A percentile compares a stretch with the other conserved stretches of the same genome.
phyloP scores from a whole-genome alignment of 1,140 invertebrate species.

The Temnothorax nylanderi region DNA sequence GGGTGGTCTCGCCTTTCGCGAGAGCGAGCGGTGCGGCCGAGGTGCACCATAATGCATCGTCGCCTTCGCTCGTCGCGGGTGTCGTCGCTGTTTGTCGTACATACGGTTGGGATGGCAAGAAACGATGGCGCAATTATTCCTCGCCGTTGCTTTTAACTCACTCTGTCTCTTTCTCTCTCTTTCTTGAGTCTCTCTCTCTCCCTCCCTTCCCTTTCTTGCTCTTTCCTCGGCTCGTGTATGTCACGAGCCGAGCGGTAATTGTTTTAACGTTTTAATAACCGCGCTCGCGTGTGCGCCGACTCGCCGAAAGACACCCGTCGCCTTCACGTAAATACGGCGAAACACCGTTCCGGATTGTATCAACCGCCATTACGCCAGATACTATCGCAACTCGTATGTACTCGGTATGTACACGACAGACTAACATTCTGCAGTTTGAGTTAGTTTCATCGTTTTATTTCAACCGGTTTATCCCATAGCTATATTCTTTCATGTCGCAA shows the following conservation, averaged over 20 bases:
- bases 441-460: slow-evolving; percentile 13
- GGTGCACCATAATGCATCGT: slow-evolving; percentile 20
- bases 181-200: neutral
- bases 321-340: slow-evolving; percentile 25
- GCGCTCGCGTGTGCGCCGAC: slow-evolving; percentile 70
- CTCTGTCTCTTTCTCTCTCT: neutral
- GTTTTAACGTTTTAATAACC: slow-evolving; percentile 81
- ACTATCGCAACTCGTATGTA: slow-evolving; percentile 11
- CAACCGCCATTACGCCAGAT: slow-evolving; percentile 29
- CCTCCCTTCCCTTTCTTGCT: neutral
- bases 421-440: neutral
- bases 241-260: slow-evolving; percentile 71
- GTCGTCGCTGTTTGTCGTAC: slow-evolving; percentile 52
- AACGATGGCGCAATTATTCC: slow-evolving; percentile 60
- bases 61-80: slow-evolving; percentile 40
- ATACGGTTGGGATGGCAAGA: slow-evolving; percentile 50
- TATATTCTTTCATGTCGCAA: neutral
- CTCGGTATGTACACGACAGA: neutral
- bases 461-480: neutral
- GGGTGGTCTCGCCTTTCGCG: slow-evolving; percentile 49
- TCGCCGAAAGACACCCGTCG: slow-evolving; percentile 7
- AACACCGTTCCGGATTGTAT: slow-evolving; percentile 31
- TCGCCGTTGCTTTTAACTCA: neutral
- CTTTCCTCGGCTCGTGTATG: slow-evolving; percentile 16
- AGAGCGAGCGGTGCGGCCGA: slow-evolving; percentile 41